Conservation (phyloP, 2,113 vertebrate genomes). For the Toxostoma redivivum region DNA sequence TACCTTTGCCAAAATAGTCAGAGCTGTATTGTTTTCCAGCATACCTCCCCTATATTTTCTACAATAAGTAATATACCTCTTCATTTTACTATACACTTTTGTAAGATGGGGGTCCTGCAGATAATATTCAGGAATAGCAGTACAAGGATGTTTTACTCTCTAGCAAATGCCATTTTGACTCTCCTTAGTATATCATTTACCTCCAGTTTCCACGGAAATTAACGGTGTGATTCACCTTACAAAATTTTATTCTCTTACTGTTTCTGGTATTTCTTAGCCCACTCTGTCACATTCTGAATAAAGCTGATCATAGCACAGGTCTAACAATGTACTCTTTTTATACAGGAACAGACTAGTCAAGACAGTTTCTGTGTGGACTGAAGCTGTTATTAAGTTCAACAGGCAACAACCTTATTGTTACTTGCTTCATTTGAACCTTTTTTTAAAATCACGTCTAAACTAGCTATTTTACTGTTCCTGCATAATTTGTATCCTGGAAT, state of each 20-base stretch:
- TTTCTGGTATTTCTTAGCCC: neutral
- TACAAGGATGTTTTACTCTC: neutral
- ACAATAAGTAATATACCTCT: neutral
- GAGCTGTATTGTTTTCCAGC: neutral
- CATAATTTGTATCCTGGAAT: neutral
- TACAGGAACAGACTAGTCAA: neutral
- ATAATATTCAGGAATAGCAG: neutral
- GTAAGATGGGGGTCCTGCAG: neutral
- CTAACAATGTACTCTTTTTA: neutral
- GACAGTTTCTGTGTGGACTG: neutral
- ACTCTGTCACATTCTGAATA: neutral
- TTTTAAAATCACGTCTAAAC: neutral
- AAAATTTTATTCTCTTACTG: neutral
- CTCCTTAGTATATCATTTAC: neutral
- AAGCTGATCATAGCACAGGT: neutral
- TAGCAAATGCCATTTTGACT: neutral
- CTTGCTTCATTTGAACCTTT: neutral
- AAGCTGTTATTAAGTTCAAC: neutral
- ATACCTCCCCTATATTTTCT: neutral
- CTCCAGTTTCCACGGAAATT: neutral
- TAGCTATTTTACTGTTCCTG: neutral
- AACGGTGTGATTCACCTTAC: rapidly evolving
- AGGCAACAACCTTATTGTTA: neutral
- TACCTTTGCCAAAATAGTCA: neutral
- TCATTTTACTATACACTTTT: neutral